These are phyloP conservation scores for Aporophyla lueneburgensis DNA, from an alignment of 2,888 invertebrate genomes.

Conservation along the genomic window DNA sequence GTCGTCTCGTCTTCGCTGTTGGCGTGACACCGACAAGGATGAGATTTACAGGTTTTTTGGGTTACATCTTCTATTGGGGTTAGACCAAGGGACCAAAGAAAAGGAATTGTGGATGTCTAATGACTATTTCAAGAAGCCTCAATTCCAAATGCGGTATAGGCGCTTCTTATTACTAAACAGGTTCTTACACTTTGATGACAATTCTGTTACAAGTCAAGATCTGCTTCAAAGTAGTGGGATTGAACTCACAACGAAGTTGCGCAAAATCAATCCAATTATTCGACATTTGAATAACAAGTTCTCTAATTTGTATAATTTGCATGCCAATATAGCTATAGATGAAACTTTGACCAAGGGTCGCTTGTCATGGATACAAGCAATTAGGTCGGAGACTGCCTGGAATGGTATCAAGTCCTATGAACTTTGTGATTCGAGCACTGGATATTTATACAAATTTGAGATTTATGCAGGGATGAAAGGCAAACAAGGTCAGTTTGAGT, in stretches of 20 bases:
- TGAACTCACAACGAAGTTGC: not conserved
- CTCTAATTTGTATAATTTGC: slow-evolving; percentile 1
- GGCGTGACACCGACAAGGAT: not conserved
- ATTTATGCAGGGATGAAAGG: not conserved
- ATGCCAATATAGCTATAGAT: not conserved
- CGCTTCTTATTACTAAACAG: slow-evolving; percentile 1
- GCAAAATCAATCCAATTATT: not conserved
- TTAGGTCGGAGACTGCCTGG: not conserved
- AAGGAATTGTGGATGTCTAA: not conserved
- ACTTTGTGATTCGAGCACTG: not conserved
- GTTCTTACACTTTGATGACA: not conserved
- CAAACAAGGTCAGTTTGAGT: not conserved
- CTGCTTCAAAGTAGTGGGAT: not conserved
- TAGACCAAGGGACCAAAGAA: not conserved
- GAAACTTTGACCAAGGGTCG: slow-evolving; percentile 3
- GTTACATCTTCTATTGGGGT: slow-evolving; percentile 1
- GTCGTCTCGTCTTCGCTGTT: not conserved
- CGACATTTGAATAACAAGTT: slow-evolving; percentile 5
- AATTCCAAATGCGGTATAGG: not conserved
- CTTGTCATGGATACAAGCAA: not conserved
- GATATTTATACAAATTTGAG: slow-evolving; percentile 3
- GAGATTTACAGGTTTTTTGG: not conserved
- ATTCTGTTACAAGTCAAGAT: not conserved
- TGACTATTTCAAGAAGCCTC: not conserved
- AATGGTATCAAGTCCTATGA: not conserved